Conservation (phyloP, 2,888 invertebrate genomes). For the Sphaerophoria taeniata region DNA sequence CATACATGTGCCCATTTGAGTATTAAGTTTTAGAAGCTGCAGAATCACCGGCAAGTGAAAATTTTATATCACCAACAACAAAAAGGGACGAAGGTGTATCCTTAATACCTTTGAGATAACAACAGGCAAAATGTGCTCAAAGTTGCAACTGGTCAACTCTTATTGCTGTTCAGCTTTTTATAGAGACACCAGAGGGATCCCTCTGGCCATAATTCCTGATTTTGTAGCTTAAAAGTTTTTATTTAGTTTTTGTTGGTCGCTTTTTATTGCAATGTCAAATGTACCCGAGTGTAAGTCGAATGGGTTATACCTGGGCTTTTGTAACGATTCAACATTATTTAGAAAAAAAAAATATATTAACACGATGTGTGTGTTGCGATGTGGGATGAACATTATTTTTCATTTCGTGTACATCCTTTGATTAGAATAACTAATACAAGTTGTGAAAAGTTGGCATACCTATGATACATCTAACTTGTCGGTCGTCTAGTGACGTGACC, state of each 20-base stretch:
- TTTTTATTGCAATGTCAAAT: constrained; percentile 9
- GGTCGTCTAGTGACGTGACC: not conserved
- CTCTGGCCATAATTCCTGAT: constrained; percentile 68
- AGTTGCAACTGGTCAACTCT: constrained; percentile 46
- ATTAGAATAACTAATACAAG: constrained; percentile 59
- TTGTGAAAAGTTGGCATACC: constrained; percentile 43
- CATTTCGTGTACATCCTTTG: constrained; percentile 49
- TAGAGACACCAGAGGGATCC: constrained; percentile 35
- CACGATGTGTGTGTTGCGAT: constrained; percentile 26
- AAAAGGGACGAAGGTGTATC: constrained; percentile 28
- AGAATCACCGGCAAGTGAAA: constrained; percentile 47
- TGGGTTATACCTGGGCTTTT: constrained; percentile 1
- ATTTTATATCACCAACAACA: constrained; percentile 23
- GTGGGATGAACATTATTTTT: constrained; percentile 51
- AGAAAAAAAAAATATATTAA: constrained; percentile 10
- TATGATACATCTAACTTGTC: not conserved
- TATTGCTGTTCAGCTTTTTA: not conserved
- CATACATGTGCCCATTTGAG: constrained; percentile 69
- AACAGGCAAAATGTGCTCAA: constrained; percentile 46
- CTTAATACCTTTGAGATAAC: constrained; percentile 70
- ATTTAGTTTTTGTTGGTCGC: constrained; percentile 26
- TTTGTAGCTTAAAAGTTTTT: constrained; percentile 61
- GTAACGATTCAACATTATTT: not conserved
- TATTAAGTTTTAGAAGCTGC: constrained; percentile 73
- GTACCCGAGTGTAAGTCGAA: constrained; percentile 18